Evolutionary conservation across 2,888 invertebrate genomes (phyloP).

Genomic region (Falcaria lacertinaria): DNA sequence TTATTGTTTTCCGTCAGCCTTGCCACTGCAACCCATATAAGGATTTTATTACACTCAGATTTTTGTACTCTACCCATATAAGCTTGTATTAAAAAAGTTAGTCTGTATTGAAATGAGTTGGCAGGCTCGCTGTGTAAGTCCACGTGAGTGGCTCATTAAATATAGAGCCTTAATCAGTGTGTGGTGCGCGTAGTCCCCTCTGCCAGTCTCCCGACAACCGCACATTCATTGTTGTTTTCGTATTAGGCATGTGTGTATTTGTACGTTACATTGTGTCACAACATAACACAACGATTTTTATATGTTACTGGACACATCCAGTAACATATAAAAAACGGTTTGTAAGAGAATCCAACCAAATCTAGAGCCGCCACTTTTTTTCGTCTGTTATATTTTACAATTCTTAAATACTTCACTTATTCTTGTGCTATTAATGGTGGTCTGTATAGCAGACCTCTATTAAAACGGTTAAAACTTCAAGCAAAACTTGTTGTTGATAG

Average conservation of each 20-base stretch:
- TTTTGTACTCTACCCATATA: conserved; percentile 15
- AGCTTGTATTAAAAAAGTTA: conserved; percentile 45
- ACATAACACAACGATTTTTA: too few species aligned
- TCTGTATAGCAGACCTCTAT: neutral
- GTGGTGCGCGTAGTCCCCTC: conserved; percentile 58
- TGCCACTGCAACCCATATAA: too few species aligned
- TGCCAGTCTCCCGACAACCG: conserved; percentile 42
- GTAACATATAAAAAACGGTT: conserved; percentile 6
- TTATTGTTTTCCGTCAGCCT: neutral
- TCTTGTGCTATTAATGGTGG: too few species aligned
- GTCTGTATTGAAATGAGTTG: conserved; percentile 69
- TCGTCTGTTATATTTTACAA: too few species aligned
- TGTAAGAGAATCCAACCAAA: too few species aligned
- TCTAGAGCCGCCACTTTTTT: too few species aligned
- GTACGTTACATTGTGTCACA: conserved; percentile 10
- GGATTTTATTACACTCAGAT: conserved; percentile 6
- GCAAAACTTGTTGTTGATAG: conserved; percentile 14
- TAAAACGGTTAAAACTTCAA: neutral
- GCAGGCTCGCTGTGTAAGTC: conserved; percentile 48
- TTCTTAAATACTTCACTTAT: too few species aligned
- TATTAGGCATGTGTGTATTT: conserved; percentile 14
- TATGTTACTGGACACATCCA: too few species aligned
- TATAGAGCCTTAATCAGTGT: conserved; percentile 72
- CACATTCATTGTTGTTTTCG: conserved; percentile 37
- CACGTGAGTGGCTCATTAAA: conserved; percentile 72